Conservation (phyloP, 2,888 invertebrate species). For the Synanthedon myopaeformis region DNA sequence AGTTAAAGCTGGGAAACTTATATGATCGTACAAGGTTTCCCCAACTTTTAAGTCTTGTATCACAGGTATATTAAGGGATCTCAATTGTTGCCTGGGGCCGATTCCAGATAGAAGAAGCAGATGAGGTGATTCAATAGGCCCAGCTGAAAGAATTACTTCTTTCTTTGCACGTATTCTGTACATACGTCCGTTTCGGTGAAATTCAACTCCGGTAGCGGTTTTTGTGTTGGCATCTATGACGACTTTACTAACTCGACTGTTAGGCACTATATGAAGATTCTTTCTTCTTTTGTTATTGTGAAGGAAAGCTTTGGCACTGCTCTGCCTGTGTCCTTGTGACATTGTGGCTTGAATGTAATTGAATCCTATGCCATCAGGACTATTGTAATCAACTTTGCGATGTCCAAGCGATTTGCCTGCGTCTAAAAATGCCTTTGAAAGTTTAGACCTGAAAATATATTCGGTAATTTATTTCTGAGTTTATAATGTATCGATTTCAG, state of each 20-base stretch:
- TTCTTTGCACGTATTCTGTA: constrained; percentile 50
- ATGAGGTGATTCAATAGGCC: constrained; percentile 85
- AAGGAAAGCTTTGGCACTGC: constrained; percentile 72
- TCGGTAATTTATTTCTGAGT: too few relatives aligned
- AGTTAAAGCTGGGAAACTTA: constrained; percentile 69
- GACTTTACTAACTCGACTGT: constrained; percentile 68
- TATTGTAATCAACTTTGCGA: constrained; percentile 77
- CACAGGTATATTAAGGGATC: constrained; percentile 69
- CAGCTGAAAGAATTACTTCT: constrained; percentile 75
- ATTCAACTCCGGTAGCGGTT: constrained; percentile 45
- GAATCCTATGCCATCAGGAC: constrained; percentile 72
- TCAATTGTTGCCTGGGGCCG: constrained; percentile 72
- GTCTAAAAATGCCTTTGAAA: constrained; percentile 75
- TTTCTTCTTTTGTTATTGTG: constrained; percentile 59
- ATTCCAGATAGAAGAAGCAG: constrained; percentile 76
- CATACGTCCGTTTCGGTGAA: constrained; percentile 50
- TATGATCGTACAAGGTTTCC: constrained; percentile 75
- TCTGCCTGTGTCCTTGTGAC: constrained; percentile 58
- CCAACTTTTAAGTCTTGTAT: constrained; percentile 76
- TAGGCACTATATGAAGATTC: constrained; percentile 70
- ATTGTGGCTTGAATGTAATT: constrained; percentile 58
- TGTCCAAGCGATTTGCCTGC: constrained; percentile 74
- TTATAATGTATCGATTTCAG: too few relatives aligned
- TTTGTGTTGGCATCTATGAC: constrained; percentile 68
- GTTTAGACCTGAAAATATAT: constrained; percentile 43